Base-by-base conservation (phyloP, 1,140 invertebrate species). In the Heliothis subflexa region DNA sequence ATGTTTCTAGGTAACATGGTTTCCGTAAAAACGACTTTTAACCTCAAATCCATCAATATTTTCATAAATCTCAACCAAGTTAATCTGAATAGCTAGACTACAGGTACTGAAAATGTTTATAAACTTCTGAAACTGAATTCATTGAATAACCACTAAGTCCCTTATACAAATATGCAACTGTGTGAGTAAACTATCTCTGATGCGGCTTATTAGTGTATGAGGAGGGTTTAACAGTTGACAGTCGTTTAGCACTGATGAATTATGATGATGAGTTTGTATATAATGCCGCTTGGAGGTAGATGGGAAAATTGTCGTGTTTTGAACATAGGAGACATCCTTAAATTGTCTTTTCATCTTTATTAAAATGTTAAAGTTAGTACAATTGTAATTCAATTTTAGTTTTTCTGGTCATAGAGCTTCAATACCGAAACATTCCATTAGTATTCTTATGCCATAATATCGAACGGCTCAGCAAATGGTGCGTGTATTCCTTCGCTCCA, bases 391-490 rank as follows among this genome's bases (percentile, higher is more conserved):
- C 4, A 28, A 28, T 28, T 28, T 28, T 28, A 28, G 28, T 28
- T 28, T 28, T 28, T 28, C 28, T 28, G 28, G 1, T 28, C 28
- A 28, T 28, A 28, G n/a, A n/a, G n/a, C n/a, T n/a, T n/a, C n/a
- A 28, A 28, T 28, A 7, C 33, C 3, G 33, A 33, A 33, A 33
- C 25, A 55, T 54, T 55, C 3, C 55, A 54, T 55, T 55, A 71
- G 50, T 71, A 55, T 55, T 55, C 68, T 13, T 71, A 54, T 12
- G 45, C 47, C 12, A 70, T 52, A 3, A 40, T 11, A 71, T 54
- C 28, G 52, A 71, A 71, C 16, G 21, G n/a, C 5, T 11, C 14
- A 12, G 28, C n/a, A 40, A 71, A 71, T 71, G 68, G 68, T 18
- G 68, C 68, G 68, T 55, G 18, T 55, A 71, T 40, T 55, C n/a